Percentiles rank a stretch among this genome's conserved stretches.
Conservation (phyloP, 2,888 invertebrate genomes). For the Tyria jacobaeae region DNA sequence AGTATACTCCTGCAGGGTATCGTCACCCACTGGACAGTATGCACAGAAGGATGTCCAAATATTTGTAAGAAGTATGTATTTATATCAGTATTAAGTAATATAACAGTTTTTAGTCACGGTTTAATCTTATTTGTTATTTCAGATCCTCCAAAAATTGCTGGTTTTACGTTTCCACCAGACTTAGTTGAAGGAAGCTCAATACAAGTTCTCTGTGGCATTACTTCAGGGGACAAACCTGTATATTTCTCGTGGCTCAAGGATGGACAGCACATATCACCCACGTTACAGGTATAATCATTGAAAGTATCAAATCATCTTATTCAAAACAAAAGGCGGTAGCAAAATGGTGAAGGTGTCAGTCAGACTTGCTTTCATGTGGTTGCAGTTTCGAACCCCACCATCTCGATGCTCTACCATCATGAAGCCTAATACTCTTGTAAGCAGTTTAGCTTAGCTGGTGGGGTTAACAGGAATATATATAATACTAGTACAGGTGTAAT, state of each 20-base stretch:
- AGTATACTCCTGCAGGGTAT: conserved; percentile 92
- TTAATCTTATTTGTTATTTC: conserved; percentile 34
- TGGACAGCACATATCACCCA: conserved; percentile 87
- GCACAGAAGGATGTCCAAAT: conserved; percentile 91
- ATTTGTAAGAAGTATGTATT: conserved; percentile 89
- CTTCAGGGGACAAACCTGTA: conserved; percentile 90
- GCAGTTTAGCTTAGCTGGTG: too few relatives aligned
- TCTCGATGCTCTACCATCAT: too few relatives aligned
- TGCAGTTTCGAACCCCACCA: too few relatives aligned
- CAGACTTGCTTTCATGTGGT: too few relatives aligned
- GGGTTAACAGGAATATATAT: too few relatives aligned
- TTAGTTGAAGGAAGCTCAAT: conserved; percentile 94
- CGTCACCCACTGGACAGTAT: conserved; percentile 90
- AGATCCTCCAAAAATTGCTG: conserved; percentile 94
- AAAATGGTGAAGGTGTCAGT: too few relatives aligned
- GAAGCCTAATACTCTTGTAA: too few relatives aligned
- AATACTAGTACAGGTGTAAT: too few relatives aligned
- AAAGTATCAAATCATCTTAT: too few relatives aligned
- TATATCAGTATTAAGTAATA: neutral
- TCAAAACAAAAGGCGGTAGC: too few relatives aligned
- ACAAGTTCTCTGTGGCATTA: conserved; percentile 93
- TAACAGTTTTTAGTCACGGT: neutral
- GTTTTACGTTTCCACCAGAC: conserved; percentile 93
- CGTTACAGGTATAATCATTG: conserved; percentile 84
- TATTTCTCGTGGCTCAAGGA: conserved; percentile 91